Evolutionary conservation across 2,797 vertebrate species (phyloP).

Genomic region (Lagodon rhomboides): DNA sequence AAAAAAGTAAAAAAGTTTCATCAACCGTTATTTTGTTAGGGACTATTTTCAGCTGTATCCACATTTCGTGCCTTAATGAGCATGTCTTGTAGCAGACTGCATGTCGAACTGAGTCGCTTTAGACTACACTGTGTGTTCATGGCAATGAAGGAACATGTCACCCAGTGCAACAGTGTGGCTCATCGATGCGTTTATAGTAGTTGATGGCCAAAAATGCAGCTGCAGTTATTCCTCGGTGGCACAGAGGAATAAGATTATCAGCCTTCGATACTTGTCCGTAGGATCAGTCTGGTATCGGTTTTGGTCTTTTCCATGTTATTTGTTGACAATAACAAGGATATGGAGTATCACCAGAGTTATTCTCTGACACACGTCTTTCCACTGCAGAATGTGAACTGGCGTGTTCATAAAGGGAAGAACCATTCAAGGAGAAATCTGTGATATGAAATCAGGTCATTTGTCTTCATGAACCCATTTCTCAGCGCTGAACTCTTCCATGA

Average conservation of each 20-base stretch:
- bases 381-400: background rate
- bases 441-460: conserved; percentile 26
- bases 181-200: background rate
- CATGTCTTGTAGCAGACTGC: no score
- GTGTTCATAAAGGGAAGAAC: conserved; percentile 9
- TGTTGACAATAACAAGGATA: background rate
- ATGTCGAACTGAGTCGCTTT: background rate
- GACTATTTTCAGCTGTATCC: background rate
- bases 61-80: no score
- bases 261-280: background rate
- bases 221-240: background rate
- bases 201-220: background rate
- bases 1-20: no score
- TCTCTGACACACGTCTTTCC: background rate
- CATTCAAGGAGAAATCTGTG: background rate
- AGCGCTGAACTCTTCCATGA: conserved; percentile 20
- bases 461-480: background rate
- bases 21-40: background rate
- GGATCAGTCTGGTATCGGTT: background rate
- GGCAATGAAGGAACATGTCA: background rate
- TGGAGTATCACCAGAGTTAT: background rate
- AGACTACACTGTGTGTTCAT: background rate
- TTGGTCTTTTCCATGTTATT: conserved; percentile 21
- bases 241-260: background rate
- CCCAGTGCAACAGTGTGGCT: background rate